phyloP scores from a whole-genome alignment of 2,797 vertebrate genomes.

The Fistularia commersonii region DNA sequence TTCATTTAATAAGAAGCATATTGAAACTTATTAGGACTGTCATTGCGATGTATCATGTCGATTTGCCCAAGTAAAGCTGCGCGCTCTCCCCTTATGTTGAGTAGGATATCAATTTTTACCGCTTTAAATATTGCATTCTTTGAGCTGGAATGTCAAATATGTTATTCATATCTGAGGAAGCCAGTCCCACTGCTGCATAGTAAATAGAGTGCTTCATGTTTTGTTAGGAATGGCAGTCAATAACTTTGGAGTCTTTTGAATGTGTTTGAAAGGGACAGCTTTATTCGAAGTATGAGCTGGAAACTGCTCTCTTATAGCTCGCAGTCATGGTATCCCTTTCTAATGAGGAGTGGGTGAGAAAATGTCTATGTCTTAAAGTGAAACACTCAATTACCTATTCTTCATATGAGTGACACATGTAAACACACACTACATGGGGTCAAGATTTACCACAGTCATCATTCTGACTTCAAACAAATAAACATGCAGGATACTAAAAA shows the following conservation, averaged over 20 bases:
- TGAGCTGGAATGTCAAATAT: background rate
- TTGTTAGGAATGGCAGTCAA: constrained; percentile 27
- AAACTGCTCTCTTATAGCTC: constrained; percentile 47
- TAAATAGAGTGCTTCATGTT: constrained; percentile 29
- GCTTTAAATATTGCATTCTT: no score
- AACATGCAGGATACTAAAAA: constrained; percentile 16
- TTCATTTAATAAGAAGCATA: no score
- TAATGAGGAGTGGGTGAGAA: constrained; percentile 12
- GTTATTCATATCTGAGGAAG: constrained; percentile 15
- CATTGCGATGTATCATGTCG: no score
- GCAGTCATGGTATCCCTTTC: constrained; percentile 41
- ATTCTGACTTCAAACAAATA: constrained; percentile 17
- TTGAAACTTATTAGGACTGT: no score
- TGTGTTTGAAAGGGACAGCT: constrained; percentile 38
- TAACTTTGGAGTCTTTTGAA: constrained; percentile 31
- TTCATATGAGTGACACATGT: constrained; percentile 7
- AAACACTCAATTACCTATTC: constrained; percentile 7
- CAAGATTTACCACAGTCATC: background rate
- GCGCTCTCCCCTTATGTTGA: no score
- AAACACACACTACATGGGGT: no score
- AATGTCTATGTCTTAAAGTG: constrained; percentile 15
- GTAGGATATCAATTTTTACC: no score
- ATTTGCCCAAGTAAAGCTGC: no score
- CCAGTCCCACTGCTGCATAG: constrained; percentile 30
- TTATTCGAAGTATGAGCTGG: constrained; percentile 63